Conservation (phyloP, 2,113 vertebrate genomes). For the Vireo altiloquus region DNA sequence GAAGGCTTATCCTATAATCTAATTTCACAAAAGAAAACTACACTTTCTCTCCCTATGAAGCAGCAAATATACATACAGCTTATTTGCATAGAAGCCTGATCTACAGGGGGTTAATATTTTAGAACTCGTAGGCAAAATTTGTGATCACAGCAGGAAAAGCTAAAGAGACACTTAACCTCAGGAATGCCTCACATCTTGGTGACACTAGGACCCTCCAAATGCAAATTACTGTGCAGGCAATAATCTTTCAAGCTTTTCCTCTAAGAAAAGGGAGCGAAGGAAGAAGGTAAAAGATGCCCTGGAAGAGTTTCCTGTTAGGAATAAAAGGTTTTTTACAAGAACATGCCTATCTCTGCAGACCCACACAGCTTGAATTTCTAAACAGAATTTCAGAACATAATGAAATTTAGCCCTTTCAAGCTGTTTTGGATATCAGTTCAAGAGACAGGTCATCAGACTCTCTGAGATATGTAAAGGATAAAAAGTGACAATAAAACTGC, state of each 20-base stretch:
- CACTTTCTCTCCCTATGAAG: not conserved
- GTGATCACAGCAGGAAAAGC: not conserved
- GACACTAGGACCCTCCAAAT: not conserved
- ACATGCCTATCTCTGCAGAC: not conserved
- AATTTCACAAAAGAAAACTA: not conserved
- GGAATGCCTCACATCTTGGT: not conserved
- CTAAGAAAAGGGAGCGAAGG: not conserved
- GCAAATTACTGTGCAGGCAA: not conserved
- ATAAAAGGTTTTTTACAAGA: not conserved
- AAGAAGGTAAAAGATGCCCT: not conserved
- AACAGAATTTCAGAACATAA: not conserved
- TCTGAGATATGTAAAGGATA: not conserved
- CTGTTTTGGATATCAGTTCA: not conserved
- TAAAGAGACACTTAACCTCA: not conserved
- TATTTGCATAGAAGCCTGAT: not conserved
- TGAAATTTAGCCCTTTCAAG: not conserved
- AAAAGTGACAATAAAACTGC: not conserved
- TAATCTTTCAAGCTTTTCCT: not conserved
- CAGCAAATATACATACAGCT: not conserved
- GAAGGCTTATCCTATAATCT: not conserved
- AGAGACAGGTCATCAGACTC: not conserved
- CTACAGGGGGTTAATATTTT: not conserved
- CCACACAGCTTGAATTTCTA: not conserved
- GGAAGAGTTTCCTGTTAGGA: constrained; percentile 41
- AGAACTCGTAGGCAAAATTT: not conserved